These are phyloP conservation scores for Proterorhinus semilunaris DNA, from an alignment of 2,113 vertebrate species.

Conservation along the genomic window DNA sequence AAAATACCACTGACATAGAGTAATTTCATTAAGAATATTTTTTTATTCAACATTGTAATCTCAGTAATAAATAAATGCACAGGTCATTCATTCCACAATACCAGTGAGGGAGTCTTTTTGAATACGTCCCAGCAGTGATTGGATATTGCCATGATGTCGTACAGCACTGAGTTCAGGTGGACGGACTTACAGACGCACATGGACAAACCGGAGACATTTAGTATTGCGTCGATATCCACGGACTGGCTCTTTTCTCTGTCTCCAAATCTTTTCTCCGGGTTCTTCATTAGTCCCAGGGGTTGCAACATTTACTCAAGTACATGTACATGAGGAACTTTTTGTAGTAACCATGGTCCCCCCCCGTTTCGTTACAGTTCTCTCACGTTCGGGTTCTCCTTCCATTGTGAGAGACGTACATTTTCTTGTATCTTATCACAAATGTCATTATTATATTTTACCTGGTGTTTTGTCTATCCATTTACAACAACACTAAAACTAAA, in stretches of 20 bases:
- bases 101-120: conserved; percentile 55
- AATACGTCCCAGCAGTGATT: conserved; percentile 56
- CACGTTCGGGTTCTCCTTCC: too few relatives aligned
- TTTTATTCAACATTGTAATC: conserved; percentile 78
- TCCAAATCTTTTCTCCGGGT: conserved; percentile 18
- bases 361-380: too few relatives aligned
- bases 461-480: too few relatives aligned
- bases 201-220: conserved; percentile 62
- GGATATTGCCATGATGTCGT: conserved; percentile 72
- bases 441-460: too few relatives aligned
- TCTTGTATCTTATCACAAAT: too few relatives aligned
- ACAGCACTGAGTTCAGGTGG: conserved; percentile 52
- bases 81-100: conserved; percentile 71
- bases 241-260: conserved; percentile 42
- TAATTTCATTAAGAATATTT: conserved; percentile 64
- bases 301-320: too few relatives aligned
- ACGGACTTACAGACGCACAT: conserved; percentile 40
- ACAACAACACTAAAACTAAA: too few relatives aligned
- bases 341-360: too few relatives aligned
- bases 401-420: too few relatives aligned
- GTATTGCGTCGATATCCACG: conserved; percentile 77
- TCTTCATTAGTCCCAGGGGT: conserved; percentile 29
- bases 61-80: conserved; percentile 82
- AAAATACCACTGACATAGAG: conserved; percentile 3
- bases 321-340: too few relatives aligned